phyloP scores from a whole-genome alignment of 2,113 vertebrate genomes.

The Turnix velox region DNA sequence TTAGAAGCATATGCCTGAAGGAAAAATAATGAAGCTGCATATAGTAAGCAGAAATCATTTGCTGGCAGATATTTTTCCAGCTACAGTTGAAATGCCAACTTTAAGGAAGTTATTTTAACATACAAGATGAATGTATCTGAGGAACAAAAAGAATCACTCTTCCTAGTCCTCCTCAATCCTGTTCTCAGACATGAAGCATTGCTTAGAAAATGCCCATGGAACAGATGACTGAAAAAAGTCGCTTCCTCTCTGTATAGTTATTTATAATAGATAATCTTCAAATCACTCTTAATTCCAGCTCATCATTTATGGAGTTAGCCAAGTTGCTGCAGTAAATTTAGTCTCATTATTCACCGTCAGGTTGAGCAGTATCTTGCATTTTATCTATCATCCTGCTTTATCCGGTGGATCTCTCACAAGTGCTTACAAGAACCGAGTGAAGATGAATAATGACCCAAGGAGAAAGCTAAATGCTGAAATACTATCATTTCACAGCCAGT shows the following conservation, averaged over 20 bases:
- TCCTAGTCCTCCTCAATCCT: neutral
- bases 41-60: slow-evolving; percentile 3
- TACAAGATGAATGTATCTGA: slow-evolving; percentile 10
- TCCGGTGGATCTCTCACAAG: neutral
- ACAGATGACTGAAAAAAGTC: slow-evolving; percentile 2
- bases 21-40: neutral
- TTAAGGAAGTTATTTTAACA: slow-evolving; percentile 38
- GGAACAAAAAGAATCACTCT: slow-evolving; percentile 25
- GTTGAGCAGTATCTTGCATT: neutral
- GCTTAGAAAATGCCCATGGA: slow-evolving; percentile 3
- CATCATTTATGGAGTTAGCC: slow-evolving; percentile 27
- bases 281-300: slow-evolving; percentile 42
- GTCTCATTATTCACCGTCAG: slow-evolving; percentile 20
- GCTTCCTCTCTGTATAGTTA: neutral
- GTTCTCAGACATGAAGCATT: slow-evolving; percentile 12
- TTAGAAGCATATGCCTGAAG: neutral
- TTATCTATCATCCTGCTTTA: neutral
- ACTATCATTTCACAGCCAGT: neutral
- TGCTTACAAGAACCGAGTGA: neutral
- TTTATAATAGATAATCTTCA: slow-evolving; percentile 47
- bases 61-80: slow-evolving; percentile 13
- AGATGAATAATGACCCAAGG: neutral
- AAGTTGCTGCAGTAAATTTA: neutral
- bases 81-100: slow-evolving; percentile 16
- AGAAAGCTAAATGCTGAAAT: neutral